Evolutionary conservation across 2,888 invertebrate species (phyloP).

Genomic region (Nysson spinosus): DNA sequence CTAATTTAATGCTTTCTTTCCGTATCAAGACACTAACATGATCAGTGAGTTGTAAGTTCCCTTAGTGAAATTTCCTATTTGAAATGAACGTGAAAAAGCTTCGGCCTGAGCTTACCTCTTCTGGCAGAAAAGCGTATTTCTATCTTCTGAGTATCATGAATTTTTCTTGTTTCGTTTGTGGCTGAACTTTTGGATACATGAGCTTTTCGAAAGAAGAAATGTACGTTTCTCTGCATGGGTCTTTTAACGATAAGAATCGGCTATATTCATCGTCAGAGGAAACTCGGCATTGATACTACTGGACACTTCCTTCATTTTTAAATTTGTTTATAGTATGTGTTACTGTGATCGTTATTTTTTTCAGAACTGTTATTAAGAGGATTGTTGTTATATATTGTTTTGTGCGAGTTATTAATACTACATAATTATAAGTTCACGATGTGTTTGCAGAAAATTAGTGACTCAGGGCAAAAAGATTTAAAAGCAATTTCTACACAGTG

Average conservation of each 20-base stretch:
- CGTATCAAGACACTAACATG: constrained; percentile 6
- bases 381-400: neutral
- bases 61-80: neutral
- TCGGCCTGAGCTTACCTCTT: constrained; percentile 35
- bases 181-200: constrained; percentile 23
- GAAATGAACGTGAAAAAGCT: constrained; percentile 14
- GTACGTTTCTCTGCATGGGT: neutral
- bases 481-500: too few relatives aligned
- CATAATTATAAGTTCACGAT: too few relatives aligned
- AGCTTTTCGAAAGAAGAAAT: constrained; percentile 21
- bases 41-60: neutral
- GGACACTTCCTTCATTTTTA: constrained; percentile 4
- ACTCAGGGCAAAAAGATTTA: too few relatives aligned
- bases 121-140: constrained; percentile 60
- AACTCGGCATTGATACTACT: neutral
- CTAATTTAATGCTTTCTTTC: constrained; percentile 24
- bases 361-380: neutral
- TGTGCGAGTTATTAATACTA: too few relatives aligned
- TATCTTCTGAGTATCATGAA: constrained; percentile 54
- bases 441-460: too few relatives aligned
- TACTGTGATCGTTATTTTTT: neutral
- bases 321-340: constrained; percentile 26
- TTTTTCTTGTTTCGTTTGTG: constrained; percentile 35
- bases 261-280: constrained; percentile 1
- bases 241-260: neutral